These are phyloP conservation scores for Drosophila rubida DNA, from an alignment of 2,888 invertebrate species.

Conservation along the genomic window DNA sequence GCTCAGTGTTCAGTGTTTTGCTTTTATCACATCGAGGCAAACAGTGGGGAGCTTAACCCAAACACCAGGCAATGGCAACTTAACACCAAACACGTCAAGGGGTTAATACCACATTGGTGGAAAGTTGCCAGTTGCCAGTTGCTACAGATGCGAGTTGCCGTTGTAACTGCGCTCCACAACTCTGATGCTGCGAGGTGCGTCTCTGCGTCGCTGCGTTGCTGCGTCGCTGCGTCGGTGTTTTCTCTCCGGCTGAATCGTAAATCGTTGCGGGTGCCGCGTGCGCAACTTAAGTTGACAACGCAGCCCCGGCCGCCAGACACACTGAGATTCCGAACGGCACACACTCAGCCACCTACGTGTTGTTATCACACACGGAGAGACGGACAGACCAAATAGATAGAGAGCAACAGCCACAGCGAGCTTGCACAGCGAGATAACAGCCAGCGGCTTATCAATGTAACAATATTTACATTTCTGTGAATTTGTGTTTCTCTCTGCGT, in stretches of 20 bases:
- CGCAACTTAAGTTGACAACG: constrained; percentile 60
- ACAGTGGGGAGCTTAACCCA: constrained; percentile 81
- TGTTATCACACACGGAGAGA: constrained; percentile 37
- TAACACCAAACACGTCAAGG: constrained; percentile 78
- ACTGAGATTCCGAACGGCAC: constrained; percentile 41
- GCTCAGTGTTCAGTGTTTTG: neutral
- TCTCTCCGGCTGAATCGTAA: constrained; percentile 50
- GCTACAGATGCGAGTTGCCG: constrained; percentile 35
- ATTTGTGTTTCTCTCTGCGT: constrained; percentile 33
- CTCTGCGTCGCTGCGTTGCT: neutral
- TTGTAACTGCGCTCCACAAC: constrained; percentile 29
- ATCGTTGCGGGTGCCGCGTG: constrained; percentile 49
- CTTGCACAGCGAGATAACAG: constrained; percentile 41
- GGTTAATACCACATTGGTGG: constrained; percentile 70
- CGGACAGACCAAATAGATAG: constrained; percentile 8
- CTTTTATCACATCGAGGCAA: constrained; percentile 67
- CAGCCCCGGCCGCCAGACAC: constrained; percentile 25
- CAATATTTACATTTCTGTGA: constrained; percentile 80
- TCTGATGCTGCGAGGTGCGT: neutral
- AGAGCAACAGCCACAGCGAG: constrained; percentile 9
- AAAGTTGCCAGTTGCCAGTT: constrained; percentile 14
- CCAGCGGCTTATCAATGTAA: constrained; percentile 68
- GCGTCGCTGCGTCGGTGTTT: constrained; percentile 13
- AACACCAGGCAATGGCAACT: constrained; percentile 78
- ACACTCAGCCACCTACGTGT: constrained; percentile 33